Percentiles rank a stretch among this genome's conserved stretches.
phyloP scores from a whole-genome alignment of 2,797 vertebrate genomes.

The Stomatorhinus walkeri region DNA sequence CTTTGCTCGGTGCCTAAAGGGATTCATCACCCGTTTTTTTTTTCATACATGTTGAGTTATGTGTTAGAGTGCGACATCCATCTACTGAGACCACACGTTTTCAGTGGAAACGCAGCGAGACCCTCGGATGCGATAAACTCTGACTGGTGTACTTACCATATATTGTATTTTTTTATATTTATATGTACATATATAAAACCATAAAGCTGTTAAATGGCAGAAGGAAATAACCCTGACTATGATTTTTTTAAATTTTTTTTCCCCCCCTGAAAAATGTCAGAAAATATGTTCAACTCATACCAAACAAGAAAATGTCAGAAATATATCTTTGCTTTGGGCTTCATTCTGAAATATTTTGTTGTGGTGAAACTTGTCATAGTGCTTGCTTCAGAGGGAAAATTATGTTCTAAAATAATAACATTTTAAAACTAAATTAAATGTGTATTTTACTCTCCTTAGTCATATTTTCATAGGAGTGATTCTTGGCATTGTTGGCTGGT shows the following conservation, averaged over 20 bases:
- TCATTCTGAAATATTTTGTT: neutral
- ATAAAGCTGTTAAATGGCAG: neutral
- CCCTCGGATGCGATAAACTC: neutral
- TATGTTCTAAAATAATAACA: neutral
- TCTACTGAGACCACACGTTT: neutral
- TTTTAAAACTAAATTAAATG: neutral
- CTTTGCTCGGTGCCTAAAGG: neutral
- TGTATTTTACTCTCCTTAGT: neutral
- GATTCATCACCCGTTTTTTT: neutral
- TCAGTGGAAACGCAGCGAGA: neutral
- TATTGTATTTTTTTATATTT: neutral
- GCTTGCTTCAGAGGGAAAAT: neutral
- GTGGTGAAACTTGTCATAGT: neutral
- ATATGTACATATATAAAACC: neutral
- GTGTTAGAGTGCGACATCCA: neutral
- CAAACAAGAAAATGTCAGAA: neutral
- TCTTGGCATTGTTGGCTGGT: neutral
- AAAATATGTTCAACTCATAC: neutral
- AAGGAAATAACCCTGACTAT: neutral
- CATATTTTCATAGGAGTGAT: neutral
- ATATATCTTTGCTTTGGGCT: neutral
- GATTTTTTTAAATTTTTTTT: neutral
- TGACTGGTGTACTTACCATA: neutral
- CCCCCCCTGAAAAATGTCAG: neutral
- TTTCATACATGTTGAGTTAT: neutral